These are phyloP conservation scores for Centropus unirufus DNA, from an alignment of 2,113 vertebrate genomes.

Conservation along the genomic window DNA sequence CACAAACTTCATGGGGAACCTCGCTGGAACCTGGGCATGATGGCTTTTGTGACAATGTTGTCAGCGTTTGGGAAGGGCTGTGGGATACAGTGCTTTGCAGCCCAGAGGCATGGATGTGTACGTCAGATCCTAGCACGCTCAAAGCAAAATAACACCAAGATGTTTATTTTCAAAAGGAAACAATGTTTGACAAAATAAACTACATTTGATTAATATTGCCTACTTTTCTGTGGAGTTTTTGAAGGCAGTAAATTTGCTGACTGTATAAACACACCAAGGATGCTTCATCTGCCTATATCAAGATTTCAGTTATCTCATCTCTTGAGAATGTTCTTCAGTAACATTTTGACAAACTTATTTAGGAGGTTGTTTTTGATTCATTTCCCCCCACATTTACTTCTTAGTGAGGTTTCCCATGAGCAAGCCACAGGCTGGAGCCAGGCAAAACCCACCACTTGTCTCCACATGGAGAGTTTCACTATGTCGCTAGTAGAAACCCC, in stretches of 20 bases:
- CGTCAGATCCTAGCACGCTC: background rate
- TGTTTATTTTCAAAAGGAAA: conserved; percentile 67
- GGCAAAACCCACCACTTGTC: background rate
- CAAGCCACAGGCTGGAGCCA: background rate
- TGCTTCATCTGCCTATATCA: conserved; percentile 32
- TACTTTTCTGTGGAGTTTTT: background rate
- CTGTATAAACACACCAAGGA: conserved; percentile 53
- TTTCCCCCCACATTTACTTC: background rate
- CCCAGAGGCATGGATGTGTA: background rate
- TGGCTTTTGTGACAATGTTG: background rate
- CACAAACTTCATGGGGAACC: rapidly evolving
- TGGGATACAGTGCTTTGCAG: background rate
- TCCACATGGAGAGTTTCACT: background rate
- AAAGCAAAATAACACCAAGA: conserved; percentile 45
- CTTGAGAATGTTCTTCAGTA: conserved; percentile 35
- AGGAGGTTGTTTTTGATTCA: background rate
- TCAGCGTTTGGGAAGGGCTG: background rate
- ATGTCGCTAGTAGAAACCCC: background rate
- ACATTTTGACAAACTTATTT: background rate
- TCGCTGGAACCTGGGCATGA: rapidly evolving
- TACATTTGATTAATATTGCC: conserved; percentile 42
- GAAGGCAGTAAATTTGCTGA: conserved; percentile 51
- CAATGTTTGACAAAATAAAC: conserved; percentile 54
- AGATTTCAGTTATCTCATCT: conserved; percentile 44
- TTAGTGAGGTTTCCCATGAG: background rate